phyloP scores from a whole-genome alignment of 2,113 vertebrate genomes.

The Delphinapterus leucas region DNA sequence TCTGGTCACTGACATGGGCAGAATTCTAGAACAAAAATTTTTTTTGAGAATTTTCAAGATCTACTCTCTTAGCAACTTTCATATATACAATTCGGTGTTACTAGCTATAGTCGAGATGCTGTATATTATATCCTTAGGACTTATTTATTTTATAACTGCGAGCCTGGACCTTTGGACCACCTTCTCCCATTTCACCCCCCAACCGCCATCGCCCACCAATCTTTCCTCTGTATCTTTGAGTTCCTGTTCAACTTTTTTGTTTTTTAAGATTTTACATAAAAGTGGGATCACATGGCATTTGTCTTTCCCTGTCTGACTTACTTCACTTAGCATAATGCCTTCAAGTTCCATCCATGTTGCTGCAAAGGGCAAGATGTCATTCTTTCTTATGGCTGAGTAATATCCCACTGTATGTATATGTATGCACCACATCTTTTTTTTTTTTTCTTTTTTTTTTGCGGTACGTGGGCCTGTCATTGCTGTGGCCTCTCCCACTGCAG shows the following conservation, averaged over 20 bases:
- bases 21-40: not conserved
- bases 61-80: not conserved
- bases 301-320: not conserved
- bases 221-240: not conserved
- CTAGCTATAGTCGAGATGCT: not conserved
- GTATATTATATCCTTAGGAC: not conserved
- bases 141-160: not conserved
- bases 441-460: too few relatives aligned
- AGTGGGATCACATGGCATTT: not conserved
- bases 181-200: not conserved
- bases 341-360: not conserved
- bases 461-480: too few relatives aligned
- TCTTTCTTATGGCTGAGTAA: not conserved
- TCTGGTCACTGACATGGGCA: not conserved
- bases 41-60: not conserved
- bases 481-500: too few relatives aligned
- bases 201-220: not conserved
- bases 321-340: not conserved
- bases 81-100: not conserved
- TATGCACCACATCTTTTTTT: not conserved
- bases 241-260: not conserved
- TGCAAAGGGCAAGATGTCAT: not conserved
- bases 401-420: not conserved
- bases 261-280: not conserved
- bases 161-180: not conserved